Evolutionary conservation across 2,797 vertebrate species (phyloP), one percentile per base, ranked within the genome.

Genomic region (Acomys russatus): DNA sequence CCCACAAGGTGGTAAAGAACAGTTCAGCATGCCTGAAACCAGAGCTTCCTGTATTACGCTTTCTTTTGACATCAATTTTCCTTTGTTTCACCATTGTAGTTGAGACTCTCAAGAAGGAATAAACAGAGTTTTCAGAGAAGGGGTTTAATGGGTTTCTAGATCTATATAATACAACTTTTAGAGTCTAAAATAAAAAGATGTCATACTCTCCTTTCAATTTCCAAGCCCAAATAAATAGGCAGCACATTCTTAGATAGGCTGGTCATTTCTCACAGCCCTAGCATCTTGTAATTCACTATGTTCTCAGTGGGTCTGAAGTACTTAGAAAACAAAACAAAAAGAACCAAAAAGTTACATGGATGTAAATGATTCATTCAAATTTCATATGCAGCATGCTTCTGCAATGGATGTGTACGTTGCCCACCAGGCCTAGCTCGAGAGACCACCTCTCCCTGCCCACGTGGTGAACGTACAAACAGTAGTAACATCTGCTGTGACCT

Each of bases 11-110:
- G 33, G 10, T 76, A 23, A 84, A 92, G 64, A 64, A 91, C 44
- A 96, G 84, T 70, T 93, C 74, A 79, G 71, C 71, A 44, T 59
- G 91, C 87, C 77, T 92, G 54, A 88, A 95, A 64, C 74, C 28
- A 49, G 38, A 92, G 80, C 44, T 93, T 90, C 76, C 54, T 88
- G 33, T 64, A 63, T 93, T 83, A n/a, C n/a, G 61, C 61, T 35
- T 87, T 83, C 61, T 90, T 92, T 89, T 44, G n/a, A 54, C 70
- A 49, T 6, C 61, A 30, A 66, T 85, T 59, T 84, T 77, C 84
- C 51, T 84, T 91, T 79, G 64, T 84, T 51, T 71, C 73, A 66
- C 78, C 33, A 11, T 71, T 92, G 74, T 84, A 80, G 38, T 94
- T n/a, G n/a, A n/a, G n/a, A n/a, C n/a, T n/a, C n/a, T n/a, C 64